phyloP scores from a whole-genome alignment of 2,888 invertebrate genomes.

The Patella caerulea region DNA sequence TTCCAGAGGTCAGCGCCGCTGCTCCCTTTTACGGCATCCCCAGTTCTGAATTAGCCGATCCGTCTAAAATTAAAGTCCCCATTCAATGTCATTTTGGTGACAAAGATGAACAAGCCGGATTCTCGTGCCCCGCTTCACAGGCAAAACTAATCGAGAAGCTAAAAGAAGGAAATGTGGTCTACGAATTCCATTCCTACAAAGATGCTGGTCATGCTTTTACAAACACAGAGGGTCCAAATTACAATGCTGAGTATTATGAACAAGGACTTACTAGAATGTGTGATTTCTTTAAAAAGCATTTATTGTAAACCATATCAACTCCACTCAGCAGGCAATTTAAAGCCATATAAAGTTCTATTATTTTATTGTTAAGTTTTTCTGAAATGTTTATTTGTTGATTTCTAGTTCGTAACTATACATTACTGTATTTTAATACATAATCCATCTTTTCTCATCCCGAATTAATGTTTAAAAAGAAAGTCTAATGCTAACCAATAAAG shows the following conservation, averaged over 20 bases:
- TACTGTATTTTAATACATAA: too few species aligned
- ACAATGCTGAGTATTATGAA: slow-evolving; percentile 43
- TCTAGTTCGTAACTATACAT: too few species aligned
- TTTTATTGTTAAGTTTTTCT: too few species aligned
- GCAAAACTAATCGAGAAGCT: slow-evolving; percentile 50
- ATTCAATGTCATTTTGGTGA: slow-evolving; percentile 65
- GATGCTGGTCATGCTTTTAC: slow-evolving; percentile 57
- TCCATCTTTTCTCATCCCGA: too few species aligned
- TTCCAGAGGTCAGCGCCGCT: slow-evolving; percentile 57
- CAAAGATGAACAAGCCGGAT: slow-evolving; percentile 54
- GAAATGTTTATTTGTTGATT: too few species aligned
- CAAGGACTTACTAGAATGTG: slow-evolving; percentile 45
- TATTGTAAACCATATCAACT: slow-evolving; percentile 18
- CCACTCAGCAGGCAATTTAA: too few species aligned
- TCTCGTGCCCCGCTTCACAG: slow-evolving; percentile 57
- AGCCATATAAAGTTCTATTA: too few species aligned
- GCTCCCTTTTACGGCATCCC: slow-evolving; percentile 68
- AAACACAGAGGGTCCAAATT: slow-evolving; percentile 48
- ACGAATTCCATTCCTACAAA: slow-evolving; percentile 52
- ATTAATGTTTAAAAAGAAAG: too few species aligned
- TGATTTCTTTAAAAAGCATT: slow-evolving; percentile 51
- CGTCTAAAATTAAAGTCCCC: slow-evolving; percentile 57
- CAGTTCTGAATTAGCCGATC: slow-evolving; percentile 47
- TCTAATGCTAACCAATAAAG: too few species aligned
- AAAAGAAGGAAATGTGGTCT: slow-evolving; percentile 36